A percentile compares a stretch with the other conserved stretches of the same genome.
Evolutionary conservation across 2,113 vertebrate species (phyloP).

Genomic region (Ceyx melanurus): DNA sequence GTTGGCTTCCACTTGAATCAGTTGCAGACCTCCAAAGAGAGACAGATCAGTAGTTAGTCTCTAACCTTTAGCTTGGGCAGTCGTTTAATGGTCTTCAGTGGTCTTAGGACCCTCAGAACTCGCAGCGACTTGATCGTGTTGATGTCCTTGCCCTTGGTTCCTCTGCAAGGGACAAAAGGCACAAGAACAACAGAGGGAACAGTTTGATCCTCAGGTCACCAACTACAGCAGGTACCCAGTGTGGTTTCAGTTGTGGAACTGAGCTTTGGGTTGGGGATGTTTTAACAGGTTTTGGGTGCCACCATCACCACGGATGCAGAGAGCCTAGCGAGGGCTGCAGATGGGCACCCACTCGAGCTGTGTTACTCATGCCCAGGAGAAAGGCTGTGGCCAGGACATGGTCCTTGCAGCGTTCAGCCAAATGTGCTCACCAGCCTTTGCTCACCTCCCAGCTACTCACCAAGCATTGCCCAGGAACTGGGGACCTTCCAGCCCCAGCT

Average conservation of each 20-base stretch:
- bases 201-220: not conserved
- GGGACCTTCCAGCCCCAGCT: not conserved
- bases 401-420: not conserved
- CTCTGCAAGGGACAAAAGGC: conserved; percentile 79
- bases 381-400: not conserved
- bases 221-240: not conserved
- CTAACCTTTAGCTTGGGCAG: conserved; percentile 95
- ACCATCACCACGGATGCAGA: not conserved
- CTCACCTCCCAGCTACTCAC: not conserved
- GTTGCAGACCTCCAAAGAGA: not conserved
- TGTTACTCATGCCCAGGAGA: not conserved
- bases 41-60: not conserved
- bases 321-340: not conserved
- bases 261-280: not conserved
- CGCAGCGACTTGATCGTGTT: conserved; percentile 97
- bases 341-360: accelerated
- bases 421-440: not conserved
- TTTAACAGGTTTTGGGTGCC: not conserved
- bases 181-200: conserved; percentile 54
- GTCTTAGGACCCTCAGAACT: conserved; percentile 90
- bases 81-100: conserved; percentile 95
- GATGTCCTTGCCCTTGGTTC: conserved; percentile 97
- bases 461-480: not conserved
- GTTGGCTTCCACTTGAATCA: not conserved
- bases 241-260: not conserved